Conservation (phyloP, 2,113 vertebrate species). For the Ellobius talpinus region DNA sequence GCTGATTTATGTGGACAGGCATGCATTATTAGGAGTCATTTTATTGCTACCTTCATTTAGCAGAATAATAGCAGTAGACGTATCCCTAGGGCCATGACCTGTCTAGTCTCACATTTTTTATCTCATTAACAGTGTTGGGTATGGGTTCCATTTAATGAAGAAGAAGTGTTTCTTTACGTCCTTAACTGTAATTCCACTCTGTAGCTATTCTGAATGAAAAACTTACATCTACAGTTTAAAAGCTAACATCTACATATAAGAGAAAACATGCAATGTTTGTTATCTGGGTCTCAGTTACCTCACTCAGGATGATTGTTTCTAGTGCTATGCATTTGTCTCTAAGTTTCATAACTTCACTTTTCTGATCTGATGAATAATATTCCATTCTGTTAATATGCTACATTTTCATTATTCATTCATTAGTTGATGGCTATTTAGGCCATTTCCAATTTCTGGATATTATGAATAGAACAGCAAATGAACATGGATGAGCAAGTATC, state of each 20-base stretch:
- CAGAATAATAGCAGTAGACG: too few species aligned
- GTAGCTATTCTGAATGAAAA: not conserved
- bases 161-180: not conserved
- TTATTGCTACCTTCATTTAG: not conserved
- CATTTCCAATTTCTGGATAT: not conserved
- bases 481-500: not conserved
- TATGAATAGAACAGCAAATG: not conserved
- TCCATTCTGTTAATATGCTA: not conserved
- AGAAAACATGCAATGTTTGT: not conserved
- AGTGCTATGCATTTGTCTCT: too few species aligned
- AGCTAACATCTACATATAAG: not conserved
- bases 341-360: not conserved
- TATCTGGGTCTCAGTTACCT: not conserved
- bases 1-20: not conserved
- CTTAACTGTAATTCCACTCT: not conserved
- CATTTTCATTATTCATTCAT: not conserved
- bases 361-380: not conserved
- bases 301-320: not conserved
- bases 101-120: too few species aligned
- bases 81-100: too few species aligned
- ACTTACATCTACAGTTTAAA: not conserved
- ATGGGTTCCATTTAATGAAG: not conserved
- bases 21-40: not conserved
- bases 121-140: not conserved
- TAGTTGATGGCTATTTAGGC: not conserved